Conservation (phyloP, 92 coral and sea anemone genomes). For the Hydrozoanthus gracilis region DNA sequence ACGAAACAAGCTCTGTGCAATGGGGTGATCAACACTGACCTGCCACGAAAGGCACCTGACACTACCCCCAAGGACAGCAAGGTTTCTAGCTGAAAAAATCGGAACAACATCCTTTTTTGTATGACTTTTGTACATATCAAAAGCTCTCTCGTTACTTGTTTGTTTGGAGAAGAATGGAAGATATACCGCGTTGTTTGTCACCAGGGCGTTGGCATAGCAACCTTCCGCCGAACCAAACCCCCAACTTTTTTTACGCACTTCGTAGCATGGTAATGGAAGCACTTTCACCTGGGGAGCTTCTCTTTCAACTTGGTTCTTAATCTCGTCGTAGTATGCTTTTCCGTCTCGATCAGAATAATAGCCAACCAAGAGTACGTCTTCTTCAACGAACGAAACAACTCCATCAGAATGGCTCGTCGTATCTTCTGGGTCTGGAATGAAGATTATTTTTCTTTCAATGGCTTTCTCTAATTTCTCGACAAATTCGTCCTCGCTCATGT, state of each 20-base stretch:
- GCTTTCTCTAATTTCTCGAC: constrained; percentile 47
- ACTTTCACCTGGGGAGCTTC: constrained; percentile 48
- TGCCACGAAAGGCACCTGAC: constrained; percentile 76
- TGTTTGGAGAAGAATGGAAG: constrained; percentile 64
- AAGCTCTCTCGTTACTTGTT: constrained; percentile 49
- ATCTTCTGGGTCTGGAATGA: constrained; percentile 68
- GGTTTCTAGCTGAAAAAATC: constrained; percentile 38
- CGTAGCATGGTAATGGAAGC: constrained; percentile 63
- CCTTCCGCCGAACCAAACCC: constrained; percentile 66
- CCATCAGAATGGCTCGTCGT: constrained; percentile 76
- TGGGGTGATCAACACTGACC: constrained; percentile 58
- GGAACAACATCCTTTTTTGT: constrained; percentile 69
- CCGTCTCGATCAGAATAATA: constrained; percentile 51
- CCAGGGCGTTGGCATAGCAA: constrained; percentile 64
- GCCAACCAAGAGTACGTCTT: constrained; percentile 55
- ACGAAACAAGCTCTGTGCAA: constrained; percentile 53
- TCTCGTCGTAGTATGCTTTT: constrained; percentile 50
- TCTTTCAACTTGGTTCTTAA: constrained; percentile 49
- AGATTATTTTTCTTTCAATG: constrained; percentile 52
- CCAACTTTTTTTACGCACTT: constrained; percentile 49
- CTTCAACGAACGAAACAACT: constrained; percentile 65
- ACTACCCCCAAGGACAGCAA: constrained; percentile 62
- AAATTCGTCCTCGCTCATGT: constrained; percentile 40
- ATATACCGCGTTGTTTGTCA: constrained; percentile 65
- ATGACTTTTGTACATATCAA: constrained; percentile 42